Evolutionary conservation across 2,888 invertebrate species (phyloP).

Genomic region (Coleophora deauratella): DNA sequence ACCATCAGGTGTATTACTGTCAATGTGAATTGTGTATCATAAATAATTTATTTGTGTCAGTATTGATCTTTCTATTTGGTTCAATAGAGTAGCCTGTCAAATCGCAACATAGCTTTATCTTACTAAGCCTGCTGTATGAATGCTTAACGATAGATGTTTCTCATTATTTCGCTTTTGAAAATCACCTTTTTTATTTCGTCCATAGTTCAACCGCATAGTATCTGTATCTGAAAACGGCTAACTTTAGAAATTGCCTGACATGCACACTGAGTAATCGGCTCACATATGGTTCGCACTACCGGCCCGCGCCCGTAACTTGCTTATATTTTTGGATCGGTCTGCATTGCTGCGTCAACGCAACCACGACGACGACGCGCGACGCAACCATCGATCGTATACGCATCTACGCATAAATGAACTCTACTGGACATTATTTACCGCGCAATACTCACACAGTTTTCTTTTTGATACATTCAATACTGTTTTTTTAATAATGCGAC

Average conservation of each 20-base stretch:
- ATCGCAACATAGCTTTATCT: neutral
- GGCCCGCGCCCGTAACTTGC: constrained; percentile 16
- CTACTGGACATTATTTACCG: constrained; percentile 20
- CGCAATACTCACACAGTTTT: too few relatives aligned
- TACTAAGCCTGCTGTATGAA: too few relatives aligned
- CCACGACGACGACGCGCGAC: neutral
- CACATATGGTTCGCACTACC: constrained; percentile 13
- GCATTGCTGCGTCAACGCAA: constrained; percentile 33
- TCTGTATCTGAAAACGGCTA: too few relatives aligned
- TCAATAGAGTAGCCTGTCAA: too few relatives aligned
- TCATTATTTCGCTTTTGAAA: neutral
- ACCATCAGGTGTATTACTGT: too few relatives aligned
- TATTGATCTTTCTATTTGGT: too few relatives aligned
- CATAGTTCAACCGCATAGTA: neutral
- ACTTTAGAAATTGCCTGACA: neutral
- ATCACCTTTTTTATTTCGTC: neutral
- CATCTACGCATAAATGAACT: too few relatives aligned
- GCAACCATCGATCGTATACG: too few relatives aligned
- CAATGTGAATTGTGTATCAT: too few relatives aligned
- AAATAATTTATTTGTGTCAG: too few relatives aligned
- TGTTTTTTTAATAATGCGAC: too few relatives aligned
- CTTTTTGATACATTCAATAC: constrained; percentile 5
- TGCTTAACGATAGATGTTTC: too few relatives aligned
- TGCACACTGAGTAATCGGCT: constrained; percentile 7
- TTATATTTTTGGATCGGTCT: constrained; percentile 48